Evolutionary conservation across 2,888 invertebrate species (phyloP), one percentile per base, ranked within the genome.

Genomic region (Ceramica pisi): DNA sequence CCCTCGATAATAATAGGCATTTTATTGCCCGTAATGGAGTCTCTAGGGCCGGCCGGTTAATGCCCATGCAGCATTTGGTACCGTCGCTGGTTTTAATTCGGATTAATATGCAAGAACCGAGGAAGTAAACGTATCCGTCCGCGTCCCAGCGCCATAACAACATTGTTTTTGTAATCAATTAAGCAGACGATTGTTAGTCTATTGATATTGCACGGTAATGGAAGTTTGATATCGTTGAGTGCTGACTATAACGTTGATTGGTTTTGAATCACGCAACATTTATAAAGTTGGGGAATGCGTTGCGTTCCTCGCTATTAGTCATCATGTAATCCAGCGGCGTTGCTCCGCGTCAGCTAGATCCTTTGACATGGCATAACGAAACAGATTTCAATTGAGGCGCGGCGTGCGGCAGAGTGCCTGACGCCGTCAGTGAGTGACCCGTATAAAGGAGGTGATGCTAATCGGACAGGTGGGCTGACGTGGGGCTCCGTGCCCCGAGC

Each of bases 1-100:
- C 94, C 94, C 95, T 95, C 94, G 95, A 95, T 95, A 95, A 95
- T 95, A 95, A 96, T 95, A 95, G 95, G 94, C 95, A 95, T 96
- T 96, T 96, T 95, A 96, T 95, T 95, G 93, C 94, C 92, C 89
- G 92, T 96, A 95, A 96, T 96, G 94, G 94, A 96, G 95, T 96
- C 95, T 96, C 95, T 95, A 95, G 95, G 95, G 95, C 93, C 93
- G 90, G 86, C 79, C 90, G 90, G 90, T 92, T 94, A 94, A 94
- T 93, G 93, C 91, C 90, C 89, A n/a, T n/a, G n/a, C n/a, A 84
- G 84, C 91, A 91, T 93, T 94, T 91, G 92, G 92, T 92, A 91
- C 88, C 89, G 88, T 90, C 88, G 90, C 90, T 88, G 90, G 94
- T 94, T 95, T 95, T 94, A 95, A 95, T 95, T 94, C 90, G 89